Evolutionary conservation across 2,113 vertebrate species (phyloP).

Genomic region (Aegithalos caudatus): DNA sequence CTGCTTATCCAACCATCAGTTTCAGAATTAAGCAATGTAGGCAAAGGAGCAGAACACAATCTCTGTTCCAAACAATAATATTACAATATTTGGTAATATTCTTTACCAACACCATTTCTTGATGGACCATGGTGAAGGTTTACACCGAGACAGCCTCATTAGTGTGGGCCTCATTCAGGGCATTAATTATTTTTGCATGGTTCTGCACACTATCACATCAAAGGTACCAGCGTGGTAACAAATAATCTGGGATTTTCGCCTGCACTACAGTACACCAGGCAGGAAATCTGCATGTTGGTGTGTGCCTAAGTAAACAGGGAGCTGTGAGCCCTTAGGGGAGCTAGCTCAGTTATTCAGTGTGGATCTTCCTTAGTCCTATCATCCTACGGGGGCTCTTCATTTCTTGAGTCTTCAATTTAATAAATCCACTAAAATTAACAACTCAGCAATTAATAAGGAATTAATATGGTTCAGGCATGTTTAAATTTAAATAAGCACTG

Average conservation of each 20-base stretch:
- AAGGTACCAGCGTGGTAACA: neutral
- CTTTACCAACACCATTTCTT: neutral
- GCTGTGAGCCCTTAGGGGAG: neutral
- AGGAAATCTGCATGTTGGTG: neutral
- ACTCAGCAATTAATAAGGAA: constrained; percentile 9
- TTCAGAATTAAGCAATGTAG: neutral
- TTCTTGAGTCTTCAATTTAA: constrained; percentile 24
- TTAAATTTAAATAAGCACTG: constrained; percentile 2
- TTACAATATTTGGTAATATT: neutral
- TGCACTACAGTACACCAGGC: neutral
- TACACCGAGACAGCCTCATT: neutral
- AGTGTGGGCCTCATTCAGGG: neutral
- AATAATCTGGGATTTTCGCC: neutral
- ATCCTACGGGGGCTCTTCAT: neutral
- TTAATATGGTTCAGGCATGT: neutral
- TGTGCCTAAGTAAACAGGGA: neutral
- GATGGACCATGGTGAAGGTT: neutral
- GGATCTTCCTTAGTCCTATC: neutral
- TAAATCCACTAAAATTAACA: constrained; percentile 26
- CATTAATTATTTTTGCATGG: rapidly evolving
- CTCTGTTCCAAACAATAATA: neutral
- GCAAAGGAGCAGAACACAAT: neutral
- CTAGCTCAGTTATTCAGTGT: neutral
- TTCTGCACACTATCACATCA: neutral
- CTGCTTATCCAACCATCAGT: neutral